Evolutionary conservation across 1,140 invertebrate species (phyloP).

Genomic region (Camponotus floridanus): DNA sequence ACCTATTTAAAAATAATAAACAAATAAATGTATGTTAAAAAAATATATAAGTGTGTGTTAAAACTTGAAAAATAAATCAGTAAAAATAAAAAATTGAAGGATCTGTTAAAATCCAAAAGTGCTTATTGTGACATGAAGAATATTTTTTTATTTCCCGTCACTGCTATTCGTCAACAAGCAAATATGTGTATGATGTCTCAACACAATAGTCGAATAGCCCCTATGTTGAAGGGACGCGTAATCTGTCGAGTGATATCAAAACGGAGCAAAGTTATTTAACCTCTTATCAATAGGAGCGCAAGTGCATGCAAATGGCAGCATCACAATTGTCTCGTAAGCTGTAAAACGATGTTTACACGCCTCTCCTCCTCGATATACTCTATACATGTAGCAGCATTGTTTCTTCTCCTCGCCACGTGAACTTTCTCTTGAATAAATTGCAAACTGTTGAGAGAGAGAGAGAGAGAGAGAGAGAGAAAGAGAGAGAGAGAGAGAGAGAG

Average conservation of each 20-base stretch:
- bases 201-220: not conserved
- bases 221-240: conserved; percentile 42
- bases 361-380: not conserved
- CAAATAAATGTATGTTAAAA: no score
- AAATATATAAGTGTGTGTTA: no score
- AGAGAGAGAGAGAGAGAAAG: not conserved
- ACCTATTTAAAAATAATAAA: no score
- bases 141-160: not conserved
- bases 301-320: not conserved
- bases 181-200: conserved; percentile 16
- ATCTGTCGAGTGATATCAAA: conserved; percentile 48
- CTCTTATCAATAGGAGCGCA: conserved; percentile 44
- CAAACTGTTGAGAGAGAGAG: not conserved
- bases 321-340: not conserved
- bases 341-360: conserved; percentile 7
- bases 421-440: not conserved
- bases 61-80: no score
- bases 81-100: no score
- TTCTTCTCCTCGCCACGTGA: not conserved
- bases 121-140: conserved; percentile 14
- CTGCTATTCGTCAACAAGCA: not conserved
- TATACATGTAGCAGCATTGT: not conserved
- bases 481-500: no score
- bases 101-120: conserved; percentile 13
- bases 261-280: conserved; percentile 64